phyloP scores from a whole-genome alignment of 2,888 invertebrate genomes.

The Siphlonurus alternatus region DNA sequence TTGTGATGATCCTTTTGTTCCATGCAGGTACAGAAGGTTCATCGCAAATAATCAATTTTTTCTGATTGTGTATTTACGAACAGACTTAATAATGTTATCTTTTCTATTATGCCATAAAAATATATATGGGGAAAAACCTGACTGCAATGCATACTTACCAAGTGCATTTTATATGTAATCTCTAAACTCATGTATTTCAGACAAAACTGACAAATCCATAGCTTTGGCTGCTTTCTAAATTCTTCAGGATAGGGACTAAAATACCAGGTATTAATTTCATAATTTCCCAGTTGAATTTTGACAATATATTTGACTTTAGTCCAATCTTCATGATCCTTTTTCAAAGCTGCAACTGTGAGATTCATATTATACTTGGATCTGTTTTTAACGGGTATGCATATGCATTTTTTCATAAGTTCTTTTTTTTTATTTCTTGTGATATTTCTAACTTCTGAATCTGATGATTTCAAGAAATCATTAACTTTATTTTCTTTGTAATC shows the following conservation, averaged over 20 bases:
- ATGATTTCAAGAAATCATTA: too few relatives aligned
- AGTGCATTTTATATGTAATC: constrained; percentile 28
- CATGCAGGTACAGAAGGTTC: too few relatives aligned
- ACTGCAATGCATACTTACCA: too few relatives aligned
- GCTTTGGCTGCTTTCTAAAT: constrained; percentile 30
- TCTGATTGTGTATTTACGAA: too few relatives aligned
- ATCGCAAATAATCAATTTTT: too few relatives aligned
- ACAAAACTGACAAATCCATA: constrained; percentile 37
- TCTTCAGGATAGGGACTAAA: constrained; percentile 41
- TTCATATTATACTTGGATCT: constrained; percentile 31
- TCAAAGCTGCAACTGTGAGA: constrained; percentile 36
- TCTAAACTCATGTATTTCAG: constrained; percentile 35
- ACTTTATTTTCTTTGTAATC: neutral
- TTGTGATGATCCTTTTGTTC: too few relatives aligned
- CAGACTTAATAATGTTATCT: too few relatives aligned
- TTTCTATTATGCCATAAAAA: too few relatives aligned
- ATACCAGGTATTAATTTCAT: constrained; percentile 42
- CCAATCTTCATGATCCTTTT: constrained; percentile 30
- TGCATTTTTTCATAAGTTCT: too few relatives aligned
- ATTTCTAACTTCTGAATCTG: constrained; percentile 15
- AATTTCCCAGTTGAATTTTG: constrained; percentile 34
- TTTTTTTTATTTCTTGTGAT: neutral
- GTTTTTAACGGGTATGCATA: too few relatives aligned
- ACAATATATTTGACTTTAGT: constrained; percentile 32
- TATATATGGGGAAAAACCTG: too few relatives aligned